Conservation (phyloP, 2,113 vertebrate species). For the Nothocercus nigrocapillus region DNA sequence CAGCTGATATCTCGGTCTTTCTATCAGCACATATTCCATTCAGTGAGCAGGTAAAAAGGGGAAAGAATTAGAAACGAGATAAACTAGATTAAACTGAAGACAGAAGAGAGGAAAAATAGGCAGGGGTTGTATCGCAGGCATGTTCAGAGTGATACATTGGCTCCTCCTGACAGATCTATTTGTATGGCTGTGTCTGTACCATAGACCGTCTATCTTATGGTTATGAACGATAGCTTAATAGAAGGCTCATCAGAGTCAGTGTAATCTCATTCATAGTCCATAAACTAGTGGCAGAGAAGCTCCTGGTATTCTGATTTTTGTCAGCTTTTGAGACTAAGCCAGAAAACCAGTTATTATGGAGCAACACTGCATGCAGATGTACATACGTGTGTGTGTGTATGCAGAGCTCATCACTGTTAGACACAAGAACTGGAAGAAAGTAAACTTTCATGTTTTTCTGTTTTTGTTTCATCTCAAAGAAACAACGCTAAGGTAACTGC, state of each 20-base stretch:
- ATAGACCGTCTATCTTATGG: not conserved
- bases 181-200: not conserved
- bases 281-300: not conserved
- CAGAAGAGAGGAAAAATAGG: not conserved
- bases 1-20: slow-evolving; percentile 32
- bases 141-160: not conserved
- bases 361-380: not conserved
- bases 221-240: not conserved
- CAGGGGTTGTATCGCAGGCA: not conserved
- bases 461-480: not conserved
- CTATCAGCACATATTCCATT: not conserved
- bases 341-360: not conserved
- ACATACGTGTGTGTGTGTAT: accelerated
- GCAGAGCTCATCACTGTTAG: not conserved
- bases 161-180: not conserved
- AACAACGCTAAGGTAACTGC: not conserved
- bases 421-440: slow-evolving; percentile 28
- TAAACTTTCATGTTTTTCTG: not conserved
- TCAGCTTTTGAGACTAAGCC: not conserved
- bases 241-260: not conserved
- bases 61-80: not conserved
- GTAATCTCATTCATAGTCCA: not conserved
- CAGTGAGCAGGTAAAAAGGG: not conserved
- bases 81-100: not conserved
- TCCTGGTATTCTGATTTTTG: not conserved